These are phyloP conservation scores for Syngnathus acus DNA, from an alignment of 2,797 vertebrate species.

Conservation along the genomic window DNA sequence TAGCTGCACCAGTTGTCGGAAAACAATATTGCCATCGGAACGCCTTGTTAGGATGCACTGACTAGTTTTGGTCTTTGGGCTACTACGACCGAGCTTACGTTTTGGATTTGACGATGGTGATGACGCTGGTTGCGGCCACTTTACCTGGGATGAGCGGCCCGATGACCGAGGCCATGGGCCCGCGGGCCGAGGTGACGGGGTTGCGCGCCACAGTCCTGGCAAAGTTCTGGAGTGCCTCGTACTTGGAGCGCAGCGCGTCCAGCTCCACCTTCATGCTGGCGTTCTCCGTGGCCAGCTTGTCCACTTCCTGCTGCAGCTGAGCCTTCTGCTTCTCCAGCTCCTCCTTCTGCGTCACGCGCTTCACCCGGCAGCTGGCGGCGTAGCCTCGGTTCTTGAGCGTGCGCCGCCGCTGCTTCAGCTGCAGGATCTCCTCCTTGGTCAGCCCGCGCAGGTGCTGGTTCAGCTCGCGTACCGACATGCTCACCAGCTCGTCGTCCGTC, in stretches of 20 bases:
- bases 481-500: conserved; percentile 97
- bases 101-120: conserved; percentile 99
- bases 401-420: conserved; percentile 94
- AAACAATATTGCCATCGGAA: neutral
- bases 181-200: conserved; percentile 80
- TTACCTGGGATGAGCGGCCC: conserved; percentile 90
- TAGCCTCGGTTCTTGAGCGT: conserved; percentile 97
- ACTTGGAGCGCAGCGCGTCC: conserved; percentile 95
- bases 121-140: conserved; percentile 96
- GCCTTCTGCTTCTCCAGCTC: conserved; percentile 97
- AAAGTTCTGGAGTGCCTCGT: conserved; percentile 96
- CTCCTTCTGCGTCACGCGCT: conserved; percentile 96
- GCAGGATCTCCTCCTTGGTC: conserved; percentile 93
- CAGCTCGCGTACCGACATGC: conserved; percentile 96
- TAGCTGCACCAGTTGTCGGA: neutral
- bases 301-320: conserved; percentile 93
- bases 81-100: conserved; percentile 92
- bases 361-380: conserved; percentile 93
- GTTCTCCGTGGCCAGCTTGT: conserved; percentile 93
- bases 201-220: conserved; percentile 94
- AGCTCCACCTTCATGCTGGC: conserved; percentile 97
- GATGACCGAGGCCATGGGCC: conserved; percentile 80
- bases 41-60: conserved; percentile 62
- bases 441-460: conserved; percentile 97
- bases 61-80: conserved; percentile 46